Percentiles rank a stretch among this genome's conserved stretches.
Evolutionary conservation across 2,888 invertebrate genomes (phyloP).

Genomic region (Drosophila subquinaria): DNA sequence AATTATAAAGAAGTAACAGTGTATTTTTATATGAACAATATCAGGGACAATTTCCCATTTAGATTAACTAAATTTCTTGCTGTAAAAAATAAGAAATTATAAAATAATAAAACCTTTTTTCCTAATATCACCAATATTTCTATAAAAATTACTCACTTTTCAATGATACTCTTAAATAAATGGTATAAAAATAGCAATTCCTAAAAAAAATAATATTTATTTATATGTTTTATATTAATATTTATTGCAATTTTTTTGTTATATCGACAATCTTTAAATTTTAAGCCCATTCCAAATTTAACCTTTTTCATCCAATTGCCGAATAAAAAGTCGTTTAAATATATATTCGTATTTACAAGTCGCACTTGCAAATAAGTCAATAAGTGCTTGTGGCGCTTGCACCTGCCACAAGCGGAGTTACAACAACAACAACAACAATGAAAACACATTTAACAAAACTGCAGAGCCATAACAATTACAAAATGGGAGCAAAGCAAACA

Average conservation of each 20-base stretch:
- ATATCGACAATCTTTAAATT: neutral
- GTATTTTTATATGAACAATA: no score
- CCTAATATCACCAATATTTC: no score
- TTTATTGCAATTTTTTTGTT: neutral
- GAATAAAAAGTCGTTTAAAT: neutral
- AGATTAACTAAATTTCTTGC: no score
- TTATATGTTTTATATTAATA: no score
- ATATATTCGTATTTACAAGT: neutral
- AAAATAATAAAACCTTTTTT: no score
- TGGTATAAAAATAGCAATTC: no score
- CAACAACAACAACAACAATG: constrained; percentile 14
- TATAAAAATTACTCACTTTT: no score
- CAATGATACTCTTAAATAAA: no score
- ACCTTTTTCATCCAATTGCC: neutral
- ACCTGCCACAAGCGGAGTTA: constrained; percentile 21
- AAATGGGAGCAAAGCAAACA: constrained; percentile 66
- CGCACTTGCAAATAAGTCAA: neutral
- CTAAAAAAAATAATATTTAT: no score
- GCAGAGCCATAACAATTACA: constrained; percentile 64
- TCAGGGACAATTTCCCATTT: no score
- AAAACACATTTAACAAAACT: constrained; percentile 21
- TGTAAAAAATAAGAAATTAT: no score
- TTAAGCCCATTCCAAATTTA: neutral
- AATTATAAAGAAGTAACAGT: no score
- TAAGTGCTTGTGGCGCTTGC: constrained; percentile 46